Base-by-base conservation (phyloP, 2,888 invertebrate species). In the Drosophila rellima region DNA sequence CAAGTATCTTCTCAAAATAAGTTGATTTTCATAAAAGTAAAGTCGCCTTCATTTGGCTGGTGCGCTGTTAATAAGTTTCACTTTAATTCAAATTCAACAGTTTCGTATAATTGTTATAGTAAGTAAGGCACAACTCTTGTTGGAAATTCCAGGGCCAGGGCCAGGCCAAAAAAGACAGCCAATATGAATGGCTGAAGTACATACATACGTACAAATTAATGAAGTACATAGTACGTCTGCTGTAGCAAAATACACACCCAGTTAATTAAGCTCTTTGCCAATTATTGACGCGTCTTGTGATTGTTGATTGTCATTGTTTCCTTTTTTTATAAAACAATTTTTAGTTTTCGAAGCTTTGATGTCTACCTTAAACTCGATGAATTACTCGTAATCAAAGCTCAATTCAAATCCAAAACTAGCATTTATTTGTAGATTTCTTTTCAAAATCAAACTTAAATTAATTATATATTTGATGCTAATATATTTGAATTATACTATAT, bases 11-110 rank as follows among this genome's bases (percentile, higher is more conserved):
- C 26, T 7, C 10, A 59, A 40, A 56, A 60, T 72, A 15, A 37
- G 37, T 15, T n/a, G 15, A n/a, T 55, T 71, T 23, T 8, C 15
- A 26, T 37, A 18, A 26, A 51, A 37, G 62, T 80, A n/a, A 47
- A 66, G 82, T 42, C 71, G 70, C 80, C 75, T 71, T 69, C 70
- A 68, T 10, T 64, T 7, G 26, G 40, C 31, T 45, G 55, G 63
- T 65, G 66, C 66, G 85, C 64, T 62, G 45, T 61, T 65, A 62
- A 64, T 67, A 65, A 59, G 67, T 74, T 82, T 77, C 81, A 71
- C 66, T 70, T 71, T 56, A 59, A 69, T 74, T 62, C 6, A 15
- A 70, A 45, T 40, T 56, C 37, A 60, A 74, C n/a, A n/a, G n/a
- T n/a, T n/a, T n/a, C n/a, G n/a, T n/a, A n/a, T n/a, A n/a, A n/a